These are phyloP conservation scores for Melieria omissa DNA, from an alignment of 2,888 invertebrate genomes.

Conservation along the genomic window DNA sequence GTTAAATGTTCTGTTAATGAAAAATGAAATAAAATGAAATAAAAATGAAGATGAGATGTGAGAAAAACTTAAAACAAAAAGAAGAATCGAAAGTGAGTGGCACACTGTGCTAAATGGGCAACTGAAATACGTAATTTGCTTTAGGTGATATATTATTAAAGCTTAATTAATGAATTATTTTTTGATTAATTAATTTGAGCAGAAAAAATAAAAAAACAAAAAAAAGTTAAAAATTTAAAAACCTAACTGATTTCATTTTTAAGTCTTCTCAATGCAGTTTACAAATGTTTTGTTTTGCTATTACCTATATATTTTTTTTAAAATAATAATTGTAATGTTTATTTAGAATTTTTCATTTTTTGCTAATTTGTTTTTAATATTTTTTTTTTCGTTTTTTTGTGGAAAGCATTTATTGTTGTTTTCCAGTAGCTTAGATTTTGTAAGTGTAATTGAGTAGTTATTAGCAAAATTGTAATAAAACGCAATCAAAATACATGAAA, in stretches of 20 bases:
- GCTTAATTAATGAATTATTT: no score
- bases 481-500: constrained; percentile 53
- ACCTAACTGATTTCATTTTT: constrained; percentile 62
- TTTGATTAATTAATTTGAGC: constrained; percentile 22
- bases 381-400: constrained; percentile 14
- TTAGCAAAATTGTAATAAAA: constrained; percentile 67
- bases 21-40: constrained; percentile 36
- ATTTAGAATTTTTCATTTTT: constrained; percentile 29
- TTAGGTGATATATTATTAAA: constrained; percentile 37
- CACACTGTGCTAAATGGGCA: constrained; percentile 46
- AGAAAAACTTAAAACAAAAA: neutral
- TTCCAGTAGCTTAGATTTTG: constrained; percentile 17
- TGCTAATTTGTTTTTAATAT: constrained; percentile 17
- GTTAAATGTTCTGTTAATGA: constrained; percentile 53
- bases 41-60: constrained; percentile 34
- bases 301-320: constrained; percentile 8
- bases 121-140: constrained; percentile 65
- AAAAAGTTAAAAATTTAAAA: constrained; percentile 56
- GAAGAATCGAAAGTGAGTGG: constrained; percentile 25
- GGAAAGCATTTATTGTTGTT: constrained; percentile 23
- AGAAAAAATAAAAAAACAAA: constrained; percentile 45
- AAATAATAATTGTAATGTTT: constrained; percentile 40
- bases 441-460: constrained; percentile 51
- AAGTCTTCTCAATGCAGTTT: constrained; percentile 48
- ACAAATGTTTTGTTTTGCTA: constrained; percentile 40